These are phyloP conservation scores for Myotis myotis DNA, from an alignment of 2,797 vertebrate species.

Conservation along the genomic window DNA sequence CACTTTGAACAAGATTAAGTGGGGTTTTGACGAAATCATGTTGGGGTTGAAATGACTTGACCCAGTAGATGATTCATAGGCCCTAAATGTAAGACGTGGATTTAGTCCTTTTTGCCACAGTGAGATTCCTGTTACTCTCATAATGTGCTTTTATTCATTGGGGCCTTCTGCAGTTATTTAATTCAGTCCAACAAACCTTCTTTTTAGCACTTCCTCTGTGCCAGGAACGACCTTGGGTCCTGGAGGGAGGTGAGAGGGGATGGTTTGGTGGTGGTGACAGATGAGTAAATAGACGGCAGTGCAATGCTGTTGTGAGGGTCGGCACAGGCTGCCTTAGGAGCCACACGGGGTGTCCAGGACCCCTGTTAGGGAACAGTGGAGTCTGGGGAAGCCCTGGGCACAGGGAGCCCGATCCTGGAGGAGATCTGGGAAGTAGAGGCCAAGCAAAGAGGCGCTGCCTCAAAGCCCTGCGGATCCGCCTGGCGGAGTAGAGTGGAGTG, in stretches of 20 bases:
- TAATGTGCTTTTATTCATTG: background rate
- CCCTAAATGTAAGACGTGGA: too few species aligned
- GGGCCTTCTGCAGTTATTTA: background rate
- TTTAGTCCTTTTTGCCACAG: too few species aligned
- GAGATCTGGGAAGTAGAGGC: background rate
- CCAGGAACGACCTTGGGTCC: background rate
- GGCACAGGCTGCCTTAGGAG: background rate
- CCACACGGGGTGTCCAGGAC: accelerated
- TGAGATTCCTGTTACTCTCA: background rate
- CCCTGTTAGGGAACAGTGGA: background rate
- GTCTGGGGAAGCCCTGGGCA: background rate
- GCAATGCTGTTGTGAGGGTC: background rate
- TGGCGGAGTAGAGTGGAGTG: background rate
- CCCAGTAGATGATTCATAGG: too few species aligned
- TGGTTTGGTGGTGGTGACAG: background rate
- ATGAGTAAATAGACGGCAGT: background rate
- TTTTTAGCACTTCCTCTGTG: background rate
- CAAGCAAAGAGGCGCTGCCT: background rate
- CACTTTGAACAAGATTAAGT: too few species aligned
- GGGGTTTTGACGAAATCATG: too few species aligned
- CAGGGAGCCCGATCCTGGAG: background rate
- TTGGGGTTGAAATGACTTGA: too few species aligned
- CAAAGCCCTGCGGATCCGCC: background rate
- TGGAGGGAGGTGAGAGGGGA: background rate
- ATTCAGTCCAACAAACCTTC: background rate